Evolutionary conservation across 2,888 invertebrate genomes (phyloP), one percentile per base, ranked within the genome.

Genomic region (Melanophora roralis): DNA sequence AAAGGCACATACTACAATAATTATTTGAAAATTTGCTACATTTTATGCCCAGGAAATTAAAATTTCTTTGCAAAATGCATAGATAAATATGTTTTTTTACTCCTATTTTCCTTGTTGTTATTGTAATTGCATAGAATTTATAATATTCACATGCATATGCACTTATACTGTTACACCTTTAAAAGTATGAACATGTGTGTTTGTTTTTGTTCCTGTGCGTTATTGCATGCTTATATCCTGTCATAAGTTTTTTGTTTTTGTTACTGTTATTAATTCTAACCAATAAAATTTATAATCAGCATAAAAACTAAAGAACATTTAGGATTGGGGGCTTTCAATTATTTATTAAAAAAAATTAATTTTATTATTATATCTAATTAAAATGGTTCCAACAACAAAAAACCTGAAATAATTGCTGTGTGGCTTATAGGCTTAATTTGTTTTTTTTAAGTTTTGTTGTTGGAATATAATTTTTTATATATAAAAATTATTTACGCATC

Each of bases 21-120:
- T n/a, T n/a, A 51, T 62, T 60, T 62, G 43, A 53, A 72, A 72
- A 62, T 38, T 71, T 71, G 78, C 51, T 38, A 78, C 71, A 82
- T 84, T 85, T 82, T 77, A 80, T 83, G 82, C 77, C 79, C 82
- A 85, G 86, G 85, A 86, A 85, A 86, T 86, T 85, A 85, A 85
- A 86, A 86, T 85, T 83, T 82, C 83, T 82, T 84, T 72, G 83
- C 83, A 84, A 75, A 85, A 86, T 85, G 84, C 83, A 84, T 85
- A 81, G 84, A 85, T 85, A 83, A 84, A 78, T 85, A 76, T 55
- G 59, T 38, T 84, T 51, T 60, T 36, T 53, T 53, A 14, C 12
- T 3, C 1, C 2, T 9, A 9, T 11, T 40, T n/a, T n/a, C 8
- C 12, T 49, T 11, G 19, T 36, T 27, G n/a, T 53, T 75, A 27